Conservation (phyloP, 2,113 vertebrate species). For the Jacana jacana region DNA sequence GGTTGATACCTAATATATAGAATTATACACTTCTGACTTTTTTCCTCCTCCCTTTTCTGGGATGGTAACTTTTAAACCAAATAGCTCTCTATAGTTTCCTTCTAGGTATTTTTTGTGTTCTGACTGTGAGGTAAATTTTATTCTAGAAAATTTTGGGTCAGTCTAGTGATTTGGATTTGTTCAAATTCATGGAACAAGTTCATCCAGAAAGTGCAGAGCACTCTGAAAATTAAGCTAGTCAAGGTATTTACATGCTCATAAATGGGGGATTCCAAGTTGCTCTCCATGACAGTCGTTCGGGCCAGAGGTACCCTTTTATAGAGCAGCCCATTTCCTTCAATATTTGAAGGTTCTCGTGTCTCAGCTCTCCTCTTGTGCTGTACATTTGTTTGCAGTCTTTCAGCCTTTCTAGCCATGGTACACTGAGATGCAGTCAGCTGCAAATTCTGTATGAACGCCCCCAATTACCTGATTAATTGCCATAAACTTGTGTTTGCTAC, state of each 20-base stretch:
- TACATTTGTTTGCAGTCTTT: not conserved
- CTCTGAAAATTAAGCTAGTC: not conserved
- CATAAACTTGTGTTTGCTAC: not conserved
- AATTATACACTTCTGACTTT: not conserved
- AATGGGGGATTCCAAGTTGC: not conserved
- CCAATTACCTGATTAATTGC: not conserved
- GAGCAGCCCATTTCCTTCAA: not conserved
- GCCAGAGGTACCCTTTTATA: not conserved
- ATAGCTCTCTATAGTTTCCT: not conserved
- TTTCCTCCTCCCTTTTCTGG: not conserved
- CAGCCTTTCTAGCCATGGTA: not conserved
- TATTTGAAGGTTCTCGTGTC: not conserved
- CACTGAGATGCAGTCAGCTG: not conserved
- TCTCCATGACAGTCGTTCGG: rapidly evolving
- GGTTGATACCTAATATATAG: not conserved
- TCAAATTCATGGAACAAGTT: not conserved
- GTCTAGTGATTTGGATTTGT: not conserved
- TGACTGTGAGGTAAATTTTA: not conserved
- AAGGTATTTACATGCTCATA: not conserved
- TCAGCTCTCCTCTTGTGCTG: not conserved
- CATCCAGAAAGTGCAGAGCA: not conserved
- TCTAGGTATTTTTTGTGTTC: not conserved
- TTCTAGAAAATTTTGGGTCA: not conserved
- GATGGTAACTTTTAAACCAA: not conserved
- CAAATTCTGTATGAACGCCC: not conserved